Base-by-base conservation (phyloP, 2,888 invertebrate genomes). In the Epiblema foenella region DNA sequence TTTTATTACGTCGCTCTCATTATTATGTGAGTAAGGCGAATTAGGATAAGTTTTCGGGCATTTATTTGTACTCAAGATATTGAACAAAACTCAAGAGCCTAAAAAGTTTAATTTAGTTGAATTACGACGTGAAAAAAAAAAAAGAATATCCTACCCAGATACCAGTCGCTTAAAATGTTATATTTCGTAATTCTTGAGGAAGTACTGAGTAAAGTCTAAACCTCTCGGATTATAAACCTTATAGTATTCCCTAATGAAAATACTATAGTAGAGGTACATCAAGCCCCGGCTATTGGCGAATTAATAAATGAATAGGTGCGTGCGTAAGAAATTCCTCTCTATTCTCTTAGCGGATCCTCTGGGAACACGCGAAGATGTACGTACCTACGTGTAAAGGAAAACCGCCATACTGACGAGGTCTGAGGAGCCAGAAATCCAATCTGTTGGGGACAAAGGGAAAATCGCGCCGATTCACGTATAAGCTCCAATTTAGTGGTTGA, bases 371-470 rank as follows among this genome's bases (percentile, higher is more conserved):
- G 51, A 64, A 60, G 59, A 49, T 49, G 37, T 49, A 58, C 69
- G 59, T 70, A 65, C 24, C 24, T 24, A 24, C 65, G 64, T 70
- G 70, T 66, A 56, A 70, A 54, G 65, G 65, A 65, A 60, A 70
- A 60, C 70, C 70, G 33, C 70, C 42, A 52, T 20, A 59, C 59
- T 66, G 66, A 70, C 70, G 70, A 70, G 59, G 46, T 70, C 59
- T 46, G 70, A 70, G 70, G 70, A 66, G 66, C 56, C 67, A 66
- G 67, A 67, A 71, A 71, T 71, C 71, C 71, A 71, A 71, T 71
- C 71, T 71, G 51, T 54, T 24, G 67, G 62, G 66, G 56, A 60
- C 59, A 70, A 67, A 60, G 67, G 66, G 64, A 64, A 69, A 66
- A 71, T 71, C 71, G 66, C 18, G 56, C 56, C 24, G 71, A 67